Evolutionary conservation across 2,797 vertebrate species (phyloP), one percentile per base, ranked within the genome.

Genomic region (Malacoraja senta): DNA sequence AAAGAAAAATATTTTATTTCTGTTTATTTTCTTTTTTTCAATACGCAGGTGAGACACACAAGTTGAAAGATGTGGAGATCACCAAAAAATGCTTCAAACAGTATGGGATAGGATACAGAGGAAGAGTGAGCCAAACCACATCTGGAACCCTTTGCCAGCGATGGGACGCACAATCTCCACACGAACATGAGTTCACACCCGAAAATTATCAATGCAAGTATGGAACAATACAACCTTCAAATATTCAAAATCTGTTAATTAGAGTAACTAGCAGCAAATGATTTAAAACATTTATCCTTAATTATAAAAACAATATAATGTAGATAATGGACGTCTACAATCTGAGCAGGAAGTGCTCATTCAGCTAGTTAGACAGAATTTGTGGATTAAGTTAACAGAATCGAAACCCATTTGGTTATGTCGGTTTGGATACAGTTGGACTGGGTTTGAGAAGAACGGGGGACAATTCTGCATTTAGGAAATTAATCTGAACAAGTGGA

Each of bases 161-260:
- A 2, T 99, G 99, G 98, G 97, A 99, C 0, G 94, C 96, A 1
- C 98, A 99, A 95, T 76, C 90, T 0, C 98, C 98, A 0, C 98
- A 99, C 84, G 96, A 93, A 93, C 99, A 99, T 94, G 97, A 97
- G 26, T 99, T 99, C 19, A 94, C 94, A 80, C 98, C 98, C 0
- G 97, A 98, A 94, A 98, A 97, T 94, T 99, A 99, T 4, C 96
- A 96, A 0, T 99, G 98, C 99, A 99, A 99, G 99, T 99, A 95
- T 93, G 90, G 9, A 74, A 68, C 61, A 68, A 68, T 63, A 8
- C 63, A 35, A n/a, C 7, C 61, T 86, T 86, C 29, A 65, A 65
- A n/a, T 86, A 32, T 65, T 61, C 8, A 29, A 19, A 63, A 86
- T 1, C 12, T 65, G 15, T 65, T 29, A 86, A n/a, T 86, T 86